Base-by-base conservation (phyloP, 2,113 vertebrate genomes). In the Pogonocichla stellata region DNA sequence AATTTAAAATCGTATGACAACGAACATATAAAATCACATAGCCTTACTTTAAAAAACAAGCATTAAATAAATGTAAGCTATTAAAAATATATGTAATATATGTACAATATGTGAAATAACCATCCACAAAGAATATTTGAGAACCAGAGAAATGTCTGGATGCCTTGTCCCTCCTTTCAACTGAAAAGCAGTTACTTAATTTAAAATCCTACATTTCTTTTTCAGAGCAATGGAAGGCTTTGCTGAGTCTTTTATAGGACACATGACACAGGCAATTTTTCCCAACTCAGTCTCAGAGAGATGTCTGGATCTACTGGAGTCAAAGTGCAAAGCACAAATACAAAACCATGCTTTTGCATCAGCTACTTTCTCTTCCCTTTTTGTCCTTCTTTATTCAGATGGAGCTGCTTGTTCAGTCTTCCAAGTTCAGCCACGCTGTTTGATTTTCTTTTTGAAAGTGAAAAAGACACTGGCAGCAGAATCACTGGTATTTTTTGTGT, bases 341-440 rank as follows among this genome's bases (percentile, higher is more conserved):
- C 86, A 64, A 92, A 96, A 95, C 64, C 28, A 60, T n/a, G 36
- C 26, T 86, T 89, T 87, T 83, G 23, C 84, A 80, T 74, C 73
- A 67, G 8, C 31, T 81, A 40, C 19, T 93, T 91, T 86, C 65
- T 89, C 42, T 43, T 81, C 17, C 43, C 4, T 87, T 94, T 79
- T 87, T 90, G 26, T 85, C 33, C 26, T 91, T 90, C 34, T 82
- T 81, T 74, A 90, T 84, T 86, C 62, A 82, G 47, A 50, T 11
- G 8, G 48, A 91, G 57, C 56, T 93, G 12, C 29, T 88, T 89
- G 28, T 78, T 86, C 64, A 42, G 50, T 74, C 61, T 89, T 73
- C 29, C 65, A 84, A 33, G 33, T 79, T 92, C 69, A 56, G 65
- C 85, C 84, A 89, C 18, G 51, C 38, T 71, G 17, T 85, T 94